Conservation (phyloP, 2,113 vertebrate genomes). For the Sinocyclocheilus anshuiensis region DNA sequence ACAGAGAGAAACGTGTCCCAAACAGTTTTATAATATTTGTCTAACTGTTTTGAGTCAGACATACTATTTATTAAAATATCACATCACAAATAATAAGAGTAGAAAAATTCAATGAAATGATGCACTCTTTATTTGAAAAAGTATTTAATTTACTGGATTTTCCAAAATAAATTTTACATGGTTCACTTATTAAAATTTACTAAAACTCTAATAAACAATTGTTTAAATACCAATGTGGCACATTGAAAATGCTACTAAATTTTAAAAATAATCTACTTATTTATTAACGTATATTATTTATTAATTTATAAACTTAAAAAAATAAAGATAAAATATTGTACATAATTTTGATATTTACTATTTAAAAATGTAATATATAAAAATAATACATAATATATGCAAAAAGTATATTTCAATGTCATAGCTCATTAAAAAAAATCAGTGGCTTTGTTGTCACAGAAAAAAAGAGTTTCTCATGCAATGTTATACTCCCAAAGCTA, state of each 20-base stretch:
- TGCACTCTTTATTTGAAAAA: too few species aligned
- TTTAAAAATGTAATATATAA: too few species aligned
- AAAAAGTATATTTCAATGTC: too few species aligned
- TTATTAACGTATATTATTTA: too few species aligned
- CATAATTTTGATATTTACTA: too few species aligned
- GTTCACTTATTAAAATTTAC: neutral
- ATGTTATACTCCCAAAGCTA: conserved; percentile 16
- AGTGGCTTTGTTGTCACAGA: neutral
- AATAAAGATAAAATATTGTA: too few species aligned
- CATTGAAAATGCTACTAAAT: too few species aligned
- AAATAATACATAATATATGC: too few species aligned
- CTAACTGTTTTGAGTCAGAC: neutral
- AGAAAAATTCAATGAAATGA: neutral
- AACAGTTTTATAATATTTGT: neutral
- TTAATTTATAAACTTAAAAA: too few species aligned
- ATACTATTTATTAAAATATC: neutral
- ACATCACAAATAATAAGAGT: neutral
- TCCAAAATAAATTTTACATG: too few species aligned
- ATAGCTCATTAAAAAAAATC: too few species aligned
- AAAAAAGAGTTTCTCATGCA: conserved; percentile 3
- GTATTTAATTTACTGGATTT: neutral
- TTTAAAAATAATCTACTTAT: too few species aligned
- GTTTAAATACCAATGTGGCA: neutral
- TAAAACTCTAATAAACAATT: neutral
- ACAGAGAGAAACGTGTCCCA: neutral